A percentile compares a stretch with the other conserved stretches of the same genome.
These are phyloP conservation scores for Elymnias hypermnestra DNA, from an alignment of 1,140 invertebrate genomes.

Conservation along the genomic window DNA sequence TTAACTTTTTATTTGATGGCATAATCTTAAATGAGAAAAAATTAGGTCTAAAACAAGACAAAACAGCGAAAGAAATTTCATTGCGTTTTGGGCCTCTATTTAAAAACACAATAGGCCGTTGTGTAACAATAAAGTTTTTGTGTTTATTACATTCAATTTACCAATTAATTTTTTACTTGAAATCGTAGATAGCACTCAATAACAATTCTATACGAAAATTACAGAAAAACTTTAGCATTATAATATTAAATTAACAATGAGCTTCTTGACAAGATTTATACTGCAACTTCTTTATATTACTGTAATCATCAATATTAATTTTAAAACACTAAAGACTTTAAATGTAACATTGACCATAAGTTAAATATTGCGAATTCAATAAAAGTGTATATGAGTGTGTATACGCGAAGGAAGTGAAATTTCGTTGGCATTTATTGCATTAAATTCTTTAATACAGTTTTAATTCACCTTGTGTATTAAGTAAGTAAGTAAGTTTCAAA, in stretches of 20 bases:
- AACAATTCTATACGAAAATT: neutral
- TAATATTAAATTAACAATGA: neutral
- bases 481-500: too few species aligned
- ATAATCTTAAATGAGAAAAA: neutral
- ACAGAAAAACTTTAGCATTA: neutral
- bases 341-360: too few species aligned
- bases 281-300: too few species aligned
- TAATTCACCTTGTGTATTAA: too few species aligned
- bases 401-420: too few species aligned
- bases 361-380: too few species aligned
- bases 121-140: neutral
- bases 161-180: conserved; percentile 5
- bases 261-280: too few species aligned
- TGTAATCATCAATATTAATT: too few species aligned
- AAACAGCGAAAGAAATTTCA: conserved; percentile 2
- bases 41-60: neutral
- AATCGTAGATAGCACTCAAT: neutral
- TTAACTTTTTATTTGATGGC: neutral
- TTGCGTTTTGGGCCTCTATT: neutral
- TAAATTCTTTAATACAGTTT: too few species aligned
- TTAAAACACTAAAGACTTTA: too few species aligned
- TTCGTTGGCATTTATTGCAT: too few species aligned
- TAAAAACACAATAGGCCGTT: neutral
- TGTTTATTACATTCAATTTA: conserved; percentile 6
- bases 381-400: too few species aligned